These are phyloP conservation scores for Alethe diademata DNA, from an alignment of 2,113 vertebrate genomes.

Conservation along the genomic window DNA sequence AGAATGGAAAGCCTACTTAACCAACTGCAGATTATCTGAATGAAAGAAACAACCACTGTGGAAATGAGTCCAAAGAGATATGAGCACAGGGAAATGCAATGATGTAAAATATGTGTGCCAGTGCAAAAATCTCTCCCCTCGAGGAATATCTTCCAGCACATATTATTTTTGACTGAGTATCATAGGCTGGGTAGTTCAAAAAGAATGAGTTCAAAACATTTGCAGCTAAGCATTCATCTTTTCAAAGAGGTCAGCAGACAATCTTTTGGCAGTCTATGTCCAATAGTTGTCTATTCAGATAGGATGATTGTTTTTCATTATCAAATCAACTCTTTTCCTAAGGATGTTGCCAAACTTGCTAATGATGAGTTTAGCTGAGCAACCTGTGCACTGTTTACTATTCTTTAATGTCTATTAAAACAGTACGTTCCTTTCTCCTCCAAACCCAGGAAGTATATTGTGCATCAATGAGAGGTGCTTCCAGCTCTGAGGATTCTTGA, in stretches of 20 bases:
- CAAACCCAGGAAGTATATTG: background rate
- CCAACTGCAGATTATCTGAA: background rate
- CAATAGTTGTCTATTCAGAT: background rate
- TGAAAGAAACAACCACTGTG: background rate
- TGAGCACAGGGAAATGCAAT: background rate
- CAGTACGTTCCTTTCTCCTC: background rate
- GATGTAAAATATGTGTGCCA: background rate
- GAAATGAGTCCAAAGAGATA: background rate
- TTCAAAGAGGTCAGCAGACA: background rate
- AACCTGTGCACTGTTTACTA: background rate
- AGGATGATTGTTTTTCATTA: background rate
- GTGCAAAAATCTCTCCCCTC: background rate
- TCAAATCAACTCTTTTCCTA: background rate
- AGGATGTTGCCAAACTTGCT: background rate
- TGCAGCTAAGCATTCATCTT: background rate
- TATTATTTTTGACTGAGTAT: background rate
- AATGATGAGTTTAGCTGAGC: background rate
- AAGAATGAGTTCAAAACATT: background rate
- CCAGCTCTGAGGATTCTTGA: background rate
- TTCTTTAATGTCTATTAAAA: background rate
- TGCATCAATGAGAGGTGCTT: background rate
- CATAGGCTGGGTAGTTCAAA: background rate
- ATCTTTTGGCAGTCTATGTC: background rate
- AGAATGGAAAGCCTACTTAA: background rate
- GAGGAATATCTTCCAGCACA: background rate